Base-by-base conservation (phyloP, 1,140 invertebrate genomes). In the Capitella teleta region DNA sequence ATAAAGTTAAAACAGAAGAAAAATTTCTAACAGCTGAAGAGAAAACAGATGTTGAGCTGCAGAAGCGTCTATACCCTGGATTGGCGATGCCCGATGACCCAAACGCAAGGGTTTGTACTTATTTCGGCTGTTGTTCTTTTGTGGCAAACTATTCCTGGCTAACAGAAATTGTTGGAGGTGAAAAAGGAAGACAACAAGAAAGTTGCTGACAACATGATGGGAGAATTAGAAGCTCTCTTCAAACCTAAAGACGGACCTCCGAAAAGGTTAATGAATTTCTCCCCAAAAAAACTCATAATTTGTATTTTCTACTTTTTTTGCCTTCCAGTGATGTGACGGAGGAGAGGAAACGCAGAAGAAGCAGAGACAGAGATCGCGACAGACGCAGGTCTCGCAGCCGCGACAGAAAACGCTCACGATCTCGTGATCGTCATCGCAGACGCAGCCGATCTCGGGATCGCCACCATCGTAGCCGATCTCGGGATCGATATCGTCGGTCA, bases 1-100 rank as follows among this genome's bases (percentile, higher is more conserved):
- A 54, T 54, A 25, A 64, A 66, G 18, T 79, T 84, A 61, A 67
- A 72, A 41, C 3, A 12, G 14, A 16, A 14, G 25, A 47, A 41
- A 36, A 30, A 26, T n/a, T n/a, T n/a, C n/a, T n/a, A n/a, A n/a
- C n/a, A 28, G 49, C 44, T 19, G 49, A 47, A 38, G 60, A 58
- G 21, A 49, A 57, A 18, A 54, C 51, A 32, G 57, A 60, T 30
- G 54, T 57, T 23, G 57, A 51, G 34, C 16, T 45, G 45, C 72
- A 91, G 37, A 80, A 82, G 36, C 70, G 76, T 47, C 84, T 89
- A 61, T 92, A 92, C 74, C 94, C 93, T 41, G 89, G 83, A 16
- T 71, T 98, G 25, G 87, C 90, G 0, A 74, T 96, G 41, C 86
- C 92, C 5, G 91, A 98, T 78, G 81, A 91, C 55, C 78, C 77